phyloP scores from a whole-genome alignment of 2,113 vertebrate species.

The Psittacus erithacus region DNA sequence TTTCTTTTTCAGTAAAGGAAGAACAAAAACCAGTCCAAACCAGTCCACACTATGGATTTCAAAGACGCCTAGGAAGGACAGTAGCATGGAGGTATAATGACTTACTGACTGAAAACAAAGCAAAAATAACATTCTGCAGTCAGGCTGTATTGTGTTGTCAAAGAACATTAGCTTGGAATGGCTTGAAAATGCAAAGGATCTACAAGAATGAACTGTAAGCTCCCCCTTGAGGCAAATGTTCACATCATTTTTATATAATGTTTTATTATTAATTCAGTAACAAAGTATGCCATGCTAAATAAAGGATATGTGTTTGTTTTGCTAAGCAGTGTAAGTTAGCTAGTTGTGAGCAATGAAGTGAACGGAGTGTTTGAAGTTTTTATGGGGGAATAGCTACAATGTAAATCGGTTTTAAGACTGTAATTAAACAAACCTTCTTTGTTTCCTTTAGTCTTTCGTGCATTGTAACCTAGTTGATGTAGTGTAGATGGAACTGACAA shows the following conservation, averaged over 20 bases:
- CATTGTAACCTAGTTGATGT: conserved; percentile 69
- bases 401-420: conserved; percentile 58
- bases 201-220: conserved; percentile 80
- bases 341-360: conserved; percentile 57
- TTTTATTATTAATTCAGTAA: conserved; percentile 74
- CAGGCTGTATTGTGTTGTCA: conserved; percentile 60
- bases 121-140: conserved; percentile 53
- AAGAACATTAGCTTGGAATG: conserved; percentile 82
- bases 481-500: conserved; percentile 67
- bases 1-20: conserved; percentile 81
- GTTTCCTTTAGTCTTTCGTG: conserved; percentile 63
- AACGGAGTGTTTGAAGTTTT: conserved; percentile 56
- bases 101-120: conserved; percentile 52
- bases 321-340: conserved; percentile 60
- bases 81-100: conserved; percentile 86
- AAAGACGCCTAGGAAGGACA: conserved; percentile 83
- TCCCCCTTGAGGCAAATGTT: conserved; percentile 80
- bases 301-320: conserved; percentile 77
- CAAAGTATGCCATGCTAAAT: conserved; percentile 73
- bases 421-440: conserved; percentile 47
- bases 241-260: conserved; percentile 76
- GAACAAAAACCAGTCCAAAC: conserved; percentile 85
- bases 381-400: conserved; percentile 42
- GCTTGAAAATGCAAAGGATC: conserved; percentile 79
- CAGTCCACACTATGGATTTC: conserved; percentile 95